Base-by-base conservation (phyloP, 2,113 vertebrate genomes). In the Corydoras sp. region DNA sequence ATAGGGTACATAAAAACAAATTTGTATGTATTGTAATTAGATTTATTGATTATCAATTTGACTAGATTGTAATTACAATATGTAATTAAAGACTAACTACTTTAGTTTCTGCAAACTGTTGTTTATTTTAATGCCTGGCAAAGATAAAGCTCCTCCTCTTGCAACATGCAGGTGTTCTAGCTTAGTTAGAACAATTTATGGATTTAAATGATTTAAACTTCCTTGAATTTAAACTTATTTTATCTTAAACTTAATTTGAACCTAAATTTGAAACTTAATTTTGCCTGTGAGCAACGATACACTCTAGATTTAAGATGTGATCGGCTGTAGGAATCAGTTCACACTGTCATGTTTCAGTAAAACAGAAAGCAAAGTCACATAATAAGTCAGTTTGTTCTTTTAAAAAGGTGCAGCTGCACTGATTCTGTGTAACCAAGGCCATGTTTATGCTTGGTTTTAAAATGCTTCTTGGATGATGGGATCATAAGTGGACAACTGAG, bases 401-500 rank as follows among this genome's bases (percentile, higher is more conserved):
- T 43, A 43, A 43, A 43, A 43, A 43, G 35, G 35, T 43, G 35
- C 35, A 43, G 35, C 35, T 53, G 10, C 51, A 53, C 13, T 53
- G 10, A 53, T 3, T 10, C 51, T 9, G 10, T 53, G 10, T 53
- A 53, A 12, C 51, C 51, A 53, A 5, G 51, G 2, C 3, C 51
- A 14, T 14, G 51, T 53, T 53, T 53, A 53, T 6, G 51, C 51
- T 53, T 53, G 10, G 51, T 43, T 43, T 43, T 43, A 43, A 43
- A 43, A 43, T 43, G 35, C 35, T 4, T 43, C 35, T 43, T 8
- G 35, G 35, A 43, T 43, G 14, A 5, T 66, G 14, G 49, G 32
- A 66, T 66, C 29, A 65, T 51, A 30, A 14, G 9, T 56, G 51
- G 65, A 65, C 49, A 53, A 30, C 53, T 58, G 31, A 68, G 55